phyloP scores from a whole-genome alignment of 2,888 invertebrate genomes.

The Cheilosia soror region DNA sequence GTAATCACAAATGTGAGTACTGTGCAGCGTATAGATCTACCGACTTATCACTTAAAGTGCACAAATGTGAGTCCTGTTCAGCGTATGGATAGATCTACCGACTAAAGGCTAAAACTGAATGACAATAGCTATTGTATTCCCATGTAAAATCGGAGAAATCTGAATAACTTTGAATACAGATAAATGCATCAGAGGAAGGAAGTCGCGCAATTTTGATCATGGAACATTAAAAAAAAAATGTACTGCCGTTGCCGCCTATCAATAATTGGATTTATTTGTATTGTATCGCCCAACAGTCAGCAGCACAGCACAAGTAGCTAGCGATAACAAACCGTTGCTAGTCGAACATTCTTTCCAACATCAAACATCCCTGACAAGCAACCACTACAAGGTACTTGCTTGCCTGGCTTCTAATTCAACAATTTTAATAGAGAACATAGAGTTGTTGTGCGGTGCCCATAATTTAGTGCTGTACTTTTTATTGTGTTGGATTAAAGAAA shows the following conservation, averaged over 20 bases:
- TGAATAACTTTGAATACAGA: constrained; percentile 1
- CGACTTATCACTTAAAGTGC: constrained; percentile 15
- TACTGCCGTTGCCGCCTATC: not conserved
- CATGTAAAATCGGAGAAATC: constrained; percentile 21
- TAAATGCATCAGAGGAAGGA: constrained; percentile 3
- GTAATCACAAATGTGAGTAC: constrained; percentile 12
- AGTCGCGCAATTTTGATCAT: constrained; percentile 1
- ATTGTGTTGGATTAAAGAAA: constrained; percentile 34
- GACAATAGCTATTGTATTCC: constrained; percentile 38
- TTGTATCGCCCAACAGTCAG: constrained; percentile 15
- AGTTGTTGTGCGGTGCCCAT: constrained; percentile 27
- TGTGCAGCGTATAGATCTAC: constrained; percentile 20
- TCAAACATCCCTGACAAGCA: constrained; percentile 39
- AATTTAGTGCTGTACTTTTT: constrained; percentile 21
- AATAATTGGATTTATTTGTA: constrained; percentile 10
- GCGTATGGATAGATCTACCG: constrained; percentile 23
- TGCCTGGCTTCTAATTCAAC: not conserved
- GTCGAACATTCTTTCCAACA: constrained; percentile 3
- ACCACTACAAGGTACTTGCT: not conserved
- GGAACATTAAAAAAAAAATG: not conserved
- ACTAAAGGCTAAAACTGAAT: constrained; percentile 23
- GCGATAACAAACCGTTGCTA: constrained; percentile 34
- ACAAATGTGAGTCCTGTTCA: constrained; percentile 8
- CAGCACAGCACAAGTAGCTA: constrained; percentile 10
- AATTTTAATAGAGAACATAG: constrained; percentile 5